Conservation (phyloP, 1,140 invertebrate genomes). For the Atopsyche davidsoni region DNA sequence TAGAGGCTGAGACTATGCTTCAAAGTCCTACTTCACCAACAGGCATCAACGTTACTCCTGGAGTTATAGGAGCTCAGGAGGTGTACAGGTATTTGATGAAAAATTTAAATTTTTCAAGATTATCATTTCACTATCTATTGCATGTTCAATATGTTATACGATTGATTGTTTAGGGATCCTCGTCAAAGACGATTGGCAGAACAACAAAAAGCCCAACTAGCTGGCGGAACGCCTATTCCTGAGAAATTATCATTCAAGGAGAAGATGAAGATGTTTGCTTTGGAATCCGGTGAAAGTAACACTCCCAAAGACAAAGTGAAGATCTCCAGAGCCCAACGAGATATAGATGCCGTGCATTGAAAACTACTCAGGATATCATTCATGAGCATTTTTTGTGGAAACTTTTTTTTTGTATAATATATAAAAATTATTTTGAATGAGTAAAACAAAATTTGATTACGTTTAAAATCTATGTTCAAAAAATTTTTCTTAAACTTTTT, state of each 20-base stretch:
- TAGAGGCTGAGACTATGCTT: conserved; percentile 70
- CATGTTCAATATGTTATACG: neutral
- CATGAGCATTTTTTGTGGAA: neutral
- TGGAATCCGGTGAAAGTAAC: conserved; percentile 81
- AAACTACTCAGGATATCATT: neutral
- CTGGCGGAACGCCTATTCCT: conserved; percentile 62
- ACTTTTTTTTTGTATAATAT: neutral
- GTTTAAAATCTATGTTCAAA: neutral
- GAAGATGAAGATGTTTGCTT: conserved; percentile 96
- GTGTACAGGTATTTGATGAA: conserved; percentile 67
- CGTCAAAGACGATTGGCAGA: conserved; percentile 72
- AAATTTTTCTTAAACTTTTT: neutral
- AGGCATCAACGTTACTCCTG: conserved; percentile 60
- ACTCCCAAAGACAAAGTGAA: conserved; percentile 89
- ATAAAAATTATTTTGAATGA: neutral
- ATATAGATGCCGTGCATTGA: conserved; percentile 70
- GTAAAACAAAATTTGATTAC: neutral
- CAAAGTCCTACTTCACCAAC: conserved; percentile 64
- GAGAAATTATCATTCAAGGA: conserved; percentile 90
- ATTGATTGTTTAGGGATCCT: conserved; percentile 62
- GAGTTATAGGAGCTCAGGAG: conserved; percentile 91
- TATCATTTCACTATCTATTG: neutral
- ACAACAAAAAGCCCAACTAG: conserved; percentile 62
- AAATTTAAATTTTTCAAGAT: conserved; percentile 5
- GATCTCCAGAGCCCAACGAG: conserved; percentile 85